Base-by-base conservation (phyloP, 1,140 invertebrate species). In the Cydia fagiglandana region DNA sequence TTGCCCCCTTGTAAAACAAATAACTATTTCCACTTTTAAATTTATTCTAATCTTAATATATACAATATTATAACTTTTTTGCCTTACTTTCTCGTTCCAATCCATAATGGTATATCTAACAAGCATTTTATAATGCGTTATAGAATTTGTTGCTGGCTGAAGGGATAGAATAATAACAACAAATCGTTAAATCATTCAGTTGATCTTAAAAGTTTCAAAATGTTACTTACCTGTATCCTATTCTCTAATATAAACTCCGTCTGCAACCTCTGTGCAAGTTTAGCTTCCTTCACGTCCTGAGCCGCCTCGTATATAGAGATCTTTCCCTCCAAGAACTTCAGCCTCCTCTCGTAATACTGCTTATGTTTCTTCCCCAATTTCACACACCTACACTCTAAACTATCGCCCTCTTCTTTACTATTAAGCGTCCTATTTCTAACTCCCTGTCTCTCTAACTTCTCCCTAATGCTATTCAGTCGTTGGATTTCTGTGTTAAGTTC, bases 261-360 rank as follows among this genome's bases (percentile, higher is more conserved):
- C 79, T 95, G 94, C 77, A 95, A 84, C 70, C 94, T 93, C 81
- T 94, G 93, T 34, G 94, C 94, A 84, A 95, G 84, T 74, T 94
- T 94, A 17, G 93, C 91, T n/a, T 94, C 89, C 76, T 94, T 94
- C 0, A 93, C 85, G 76, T 95, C 94, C n/a, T 93, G 93, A 45
- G 93, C 94, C 76, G 94, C 94, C 87, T 95, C 94, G 83, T 95
- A 95, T 79, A 95, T 92, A 6, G 91, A 91, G 75, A 95, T 90
- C 80, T 95, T 95, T 17, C 93, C 91, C 83, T 95, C 94, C 79
- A 95, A 87, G 77, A 94, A 90, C 79, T 94, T 93, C 66, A 95
- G 86, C 76, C 94, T 93, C 78, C 94, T 94, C 83, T 94, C 93
- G 87, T 94, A 95, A 91, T 93, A 94, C 86, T 94, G 93, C 85